Evolutionary conservation across 2,888 invertebrate species (phyloP), one percentile per base, ranked within the genome.

Genomic region (Conus canariensis): DNA sequence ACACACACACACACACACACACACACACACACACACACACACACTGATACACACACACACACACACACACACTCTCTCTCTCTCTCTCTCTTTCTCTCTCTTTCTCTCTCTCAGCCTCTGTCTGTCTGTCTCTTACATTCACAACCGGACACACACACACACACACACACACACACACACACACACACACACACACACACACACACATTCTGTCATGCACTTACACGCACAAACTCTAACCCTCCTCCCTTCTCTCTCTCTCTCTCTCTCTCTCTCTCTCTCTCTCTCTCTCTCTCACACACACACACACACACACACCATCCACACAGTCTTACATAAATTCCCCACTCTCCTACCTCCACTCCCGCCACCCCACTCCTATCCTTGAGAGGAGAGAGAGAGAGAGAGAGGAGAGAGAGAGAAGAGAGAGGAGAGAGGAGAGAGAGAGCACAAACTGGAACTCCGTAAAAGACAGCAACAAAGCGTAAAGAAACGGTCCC

Each of bases 141-240:
- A 80, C 77, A 80, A 9, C 45, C 77, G 45, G 45, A 80, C 70
- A 70, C 70, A 80, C 77, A 80, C 77, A 80, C 77, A 80, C 77
- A 80, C 77, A 80, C 25, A 80, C 30, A 80, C 30, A 80, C 77
- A 80, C 30, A 80, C 9, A 60, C 30, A 60, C 45, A n/a, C n/a
- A 67, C 22, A 87, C 22, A 64, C 25, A 67, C n/a, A 82, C 19
- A 67, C 16, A 67, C 25, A 82, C 22, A 59, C 10, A 88, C 14
- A 56, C 58, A 77, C 12, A 86, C 60, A 86, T 10, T 60, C 30
- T 19, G 12, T 19, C 70, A 19, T 19, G 6, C 70, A 19, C 70
- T 19, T 19, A 22, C 70, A 22, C 70, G 1, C 70, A 19, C 70
- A 19, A 60, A 60, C 9, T 60, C 14, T 60, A 60, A 60, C 9